Conservation (phyloP, 2,113 vertebrate species). For the Clarias macrocephalus region DNA sequence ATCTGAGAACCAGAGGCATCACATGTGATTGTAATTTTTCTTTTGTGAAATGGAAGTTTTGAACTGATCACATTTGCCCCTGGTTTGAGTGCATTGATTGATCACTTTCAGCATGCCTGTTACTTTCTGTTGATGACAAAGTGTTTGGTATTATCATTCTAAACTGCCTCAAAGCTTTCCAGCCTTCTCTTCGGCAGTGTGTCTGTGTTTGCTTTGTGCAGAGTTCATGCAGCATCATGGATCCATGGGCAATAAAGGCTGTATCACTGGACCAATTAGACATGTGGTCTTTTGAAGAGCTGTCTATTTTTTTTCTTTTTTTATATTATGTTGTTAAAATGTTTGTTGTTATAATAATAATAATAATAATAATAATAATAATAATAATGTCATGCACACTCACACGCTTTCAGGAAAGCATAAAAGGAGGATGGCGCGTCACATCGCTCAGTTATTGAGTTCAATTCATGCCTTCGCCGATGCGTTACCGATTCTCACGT, state of each 20-base stretch:
- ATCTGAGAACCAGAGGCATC: not conserved
- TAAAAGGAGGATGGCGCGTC: too few species aligned
- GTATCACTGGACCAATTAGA: not conserved
- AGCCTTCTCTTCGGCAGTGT: not conserved
- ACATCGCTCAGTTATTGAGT: too few species aligned
- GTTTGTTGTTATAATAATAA: not conserved
- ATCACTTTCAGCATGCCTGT: not conserved
- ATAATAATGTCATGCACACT: too few species aligned
- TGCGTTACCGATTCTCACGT: too few species aligned
- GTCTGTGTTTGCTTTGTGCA: not conserved
- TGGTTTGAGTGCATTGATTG: not conserved
- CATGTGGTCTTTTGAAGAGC: not conserved
- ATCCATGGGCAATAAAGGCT: not conserved
- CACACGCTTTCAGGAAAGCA: too few species aligned
- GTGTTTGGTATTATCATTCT: not conserved
- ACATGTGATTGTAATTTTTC: not conserved
- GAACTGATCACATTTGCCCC: too few species aligned
- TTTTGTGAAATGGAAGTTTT: not conserved
- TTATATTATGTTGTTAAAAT: not conserved
- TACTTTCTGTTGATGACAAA: not conserved
- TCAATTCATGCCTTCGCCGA: too few species aligned
- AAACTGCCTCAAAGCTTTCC: not conserved
- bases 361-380: not conserved
- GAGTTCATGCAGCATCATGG: not conserved
- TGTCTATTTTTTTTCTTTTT: not conserved